Evolutionary conservation across 2,888 invertebrate species (phyloP).

Genomic region (Hermaeophaga mercurialis): DNA sequence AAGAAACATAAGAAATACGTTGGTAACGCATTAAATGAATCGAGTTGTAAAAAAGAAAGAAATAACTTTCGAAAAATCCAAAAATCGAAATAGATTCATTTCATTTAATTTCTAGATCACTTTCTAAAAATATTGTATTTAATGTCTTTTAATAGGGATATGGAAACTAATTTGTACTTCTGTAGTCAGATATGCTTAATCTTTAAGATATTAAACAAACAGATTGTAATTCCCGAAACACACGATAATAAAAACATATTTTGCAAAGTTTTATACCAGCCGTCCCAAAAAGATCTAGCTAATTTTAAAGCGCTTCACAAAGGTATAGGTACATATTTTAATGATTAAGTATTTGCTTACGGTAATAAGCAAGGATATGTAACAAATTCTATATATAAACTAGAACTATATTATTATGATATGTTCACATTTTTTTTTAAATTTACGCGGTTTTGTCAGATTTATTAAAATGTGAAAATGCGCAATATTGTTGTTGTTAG

Average conservation of each 20-base stretch:
- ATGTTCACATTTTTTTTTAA: conserved; percentile 40
- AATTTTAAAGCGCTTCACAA: conserved; percentile 18
- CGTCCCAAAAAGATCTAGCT: neutral
- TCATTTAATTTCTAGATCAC: no score
- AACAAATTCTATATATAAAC: conserved; percentile 34
- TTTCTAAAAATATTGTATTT: no score
- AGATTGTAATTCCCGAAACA: neutral
- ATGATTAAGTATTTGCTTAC: conserved; percentile 12
- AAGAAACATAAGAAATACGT: no score
- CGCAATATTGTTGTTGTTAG: neutral
- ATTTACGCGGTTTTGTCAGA: conserved; percentile 26
- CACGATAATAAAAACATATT: neutral
- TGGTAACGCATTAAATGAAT: no score
- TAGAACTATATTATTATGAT: conserved; percentile 41
- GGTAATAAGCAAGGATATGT: conserved; percentile 29
- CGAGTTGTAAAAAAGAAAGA: no score
- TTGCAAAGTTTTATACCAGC: neutral
- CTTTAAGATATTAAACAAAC: no score
- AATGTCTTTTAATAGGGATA: neutral
- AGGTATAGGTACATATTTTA: conserved; percentile 18
- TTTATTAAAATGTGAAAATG: conserved; percentile 2
- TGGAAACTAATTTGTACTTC: conserved; percentile 13
- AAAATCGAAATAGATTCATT: no score
- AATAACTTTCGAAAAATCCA: no score
- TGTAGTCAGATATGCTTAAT: conserved; percentile 7